A percentile compares a stretch with the other conserved stretches of the same genome.
phyloP scores from a whole-genome alignment of 2,113 vertebrate species.

The Ophiodon elongatus region DNA sequence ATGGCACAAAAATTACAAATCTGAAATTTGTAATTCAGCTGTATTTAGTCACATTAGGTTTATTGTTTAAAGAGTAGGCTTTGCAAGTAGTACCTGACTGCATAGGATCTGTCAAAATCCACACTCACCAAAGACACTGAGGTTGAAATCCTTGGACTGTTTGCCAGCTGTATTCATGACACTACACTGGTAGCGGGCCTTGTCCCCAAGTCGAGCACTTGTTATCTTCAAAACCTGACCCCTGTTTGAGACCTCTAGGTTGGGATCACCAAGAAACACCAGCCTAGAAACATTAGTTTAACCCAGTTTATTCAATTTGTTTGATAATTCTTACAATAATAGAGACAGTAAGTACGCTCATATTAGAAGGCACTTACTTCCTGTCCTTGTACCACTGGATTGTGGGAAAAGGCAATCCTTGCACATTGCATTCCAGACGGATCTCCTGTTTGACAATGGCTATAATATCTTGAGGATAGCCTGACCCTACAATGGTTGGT shows the following conservation, averaged over 20 bases:
- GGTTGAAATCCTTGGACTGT: slow-evolving; percentile 89
- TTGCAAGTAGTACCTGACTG: not conserved
- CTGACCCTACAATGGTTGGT: slow-evolving; percentile 85
- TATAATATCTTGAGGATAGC: slow-evolving; percentile 81
- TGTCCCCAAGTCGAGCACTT: slow-evolving; percentile 89
- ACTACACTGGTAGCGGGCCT: slow-evolving; percentile 92
- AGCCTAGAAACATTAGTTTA: slow-evolving; percentile 79
- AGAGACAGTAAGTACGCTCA: not conserved
- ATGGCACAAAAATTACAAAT: slow-evolving; percentile 3
- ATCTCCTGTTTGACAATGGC: slow-evolving; percentile 87
- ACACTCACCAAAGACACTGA: slow-evolving; percentile 88
- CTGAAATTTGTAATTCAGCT: not conserved
- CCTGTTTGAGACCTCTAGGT: slow-evolving; percentile 86
- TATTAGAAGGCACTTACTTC: slow-evolving; percentile 87
- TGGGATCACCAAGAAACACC: slow-evolving; percentile 91
- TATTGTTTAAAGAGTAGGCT: not conserved
- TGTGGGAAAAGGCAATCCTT: slow-evolving; percentile 89
- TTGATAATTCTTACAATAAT: not conserved
- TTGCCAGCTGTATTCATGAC: slow-evolving; percentile 91
- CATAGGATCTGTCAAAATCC: not conserved
- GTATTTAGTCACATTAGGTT: not conserved
- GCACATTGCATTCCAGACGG: slow-evolving; percentile 90
- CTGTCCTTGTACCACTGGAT: slow-evolving; percentile 97
- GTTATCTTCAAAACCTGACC: slow-evolving; percentile 91
- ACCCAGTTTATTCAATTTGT: not conserved